Percentiles rank a stretch among this genome's conserved stretches.
Evolutionary conservation across 1,140 invertebrate species (phyloP).

Genomic region (Globodera rostochiensis): DNA sequence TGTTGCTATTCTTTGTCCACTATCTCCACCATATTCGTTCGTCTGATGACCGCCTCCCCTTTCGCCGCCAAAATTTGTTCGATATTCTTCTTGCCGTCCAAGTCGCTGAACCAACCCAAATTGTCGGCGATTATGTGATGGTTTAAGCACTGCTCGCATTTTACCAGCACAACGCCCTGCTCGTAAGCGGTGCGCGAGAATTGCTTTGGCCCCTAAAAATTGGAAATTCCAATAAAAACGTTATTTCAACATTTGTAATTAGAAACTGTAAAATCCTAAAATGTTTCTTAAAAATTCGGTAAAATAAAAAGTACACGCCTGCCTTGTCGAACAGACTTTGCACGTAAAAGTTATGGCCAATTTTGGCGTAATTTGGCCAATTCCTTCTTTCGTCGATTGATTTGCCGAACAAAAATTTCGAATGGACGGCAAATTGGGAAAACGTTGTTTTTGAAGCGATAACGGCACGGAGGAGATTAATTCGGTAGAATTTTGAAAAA

Average conservation of each 20-base stretch:
- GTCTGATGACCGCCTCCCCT: conserved; percentile 66
- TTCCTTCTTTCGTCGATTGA: background rate
- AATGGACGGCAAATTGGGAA: background rate
- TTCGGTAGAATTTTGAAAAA: background rate
- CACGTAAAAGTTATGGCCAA: conserved; percentile 58
- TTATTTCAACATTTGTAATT: background rate
- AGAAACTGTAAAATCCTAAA: background rate
- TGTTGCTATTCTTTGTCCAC: background rate
- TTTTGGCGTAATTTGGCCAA: conserved; percentile 19
- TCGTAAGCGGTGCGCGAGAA: conserved; percentile 68
- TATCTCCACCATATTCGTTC: background rate
- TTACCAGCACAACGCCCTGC: conserved; percentile 68
- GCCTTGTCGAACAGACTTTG: conserved; percentile 61
- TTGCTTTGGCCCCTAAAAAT: conserved; percentile 65
- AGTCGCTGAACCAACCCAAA: conserved; percentile 69
- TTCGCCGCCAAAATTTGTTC: conserved; percentile 68
- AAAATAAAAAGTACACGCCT: conserved; percentile 40
- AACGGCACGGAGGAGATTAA: background rate
- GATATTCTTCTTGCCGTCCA: conserved; percentile 67
- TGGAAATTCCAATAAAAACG: background rate
- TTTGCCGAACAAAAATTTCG: background rate
- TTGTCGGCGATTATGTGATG: conserved; percentile 70
- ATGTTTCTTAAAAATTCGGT: background rate
- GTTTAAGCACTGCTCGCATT: conserved; percentile 63
- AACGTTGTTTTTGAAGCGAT: background rate